These are phyloP conservation scores for Amphiura filiformis DNA, from an alignment of 35 echinoderm and acorn worm species.

Conservation along the genomic window DNA sequence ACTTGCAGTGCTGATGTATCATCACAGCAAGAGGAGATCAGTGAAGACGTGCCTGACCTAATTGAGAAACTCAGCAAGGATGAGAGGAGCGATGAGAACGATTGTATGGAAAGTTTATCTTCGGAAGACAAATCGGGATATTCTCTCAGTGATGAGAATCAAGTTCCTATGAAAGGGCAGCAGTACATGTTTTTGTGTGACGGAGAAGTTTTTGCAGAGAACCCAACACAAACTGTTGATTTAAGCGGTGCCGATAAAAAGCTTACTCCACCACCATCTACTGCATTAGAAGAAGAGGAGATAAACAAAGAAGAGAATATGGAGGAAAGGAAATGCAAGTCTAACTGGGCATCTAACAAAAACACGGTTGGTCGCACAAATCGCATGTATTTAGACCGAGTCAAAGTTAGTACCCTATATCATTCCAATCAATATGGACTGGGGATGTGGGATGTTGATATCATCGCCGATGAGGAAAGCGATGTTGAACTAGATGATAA, in stretches of 20 bases:
- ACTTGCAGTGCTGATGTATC: no score
- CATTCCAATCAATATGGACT: conserved; percentile 35
- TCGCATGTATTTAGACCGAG: conserved; percentile 16
- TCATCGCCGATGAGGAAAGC: conserved; percentile 54
- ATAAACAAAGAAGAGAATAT: background rate
- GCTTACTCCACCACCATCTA: background rate
- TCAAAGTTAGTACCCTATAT: conserved; percentile 42
- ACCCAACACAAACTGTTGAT: background rate
- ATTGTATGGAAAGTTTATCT: no score
- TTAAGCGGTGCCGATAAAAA: background rate
- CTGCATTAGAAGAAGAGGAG: no score
- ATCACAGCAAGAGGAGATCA: no score
- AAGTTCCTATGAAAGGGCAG: background rate
- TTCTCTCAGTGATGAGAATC: background rate
- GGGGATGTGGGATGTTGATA: conserved; percentile 26
- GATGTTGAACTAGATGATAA: conserved; percentile 51
- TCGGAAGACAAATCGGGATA: background rate
- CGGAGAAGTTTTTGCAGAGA: background rate
- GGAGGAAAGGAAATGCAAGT: background rate
- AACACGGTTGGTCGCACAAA: background rate
- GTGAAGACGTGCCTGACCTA: no score
- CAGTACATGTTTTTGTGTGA: background rate
- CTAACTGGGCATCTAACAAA: background rate
- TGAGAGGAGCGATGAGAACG: no score
- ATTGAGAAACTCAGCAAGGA: no score